Conservation (phyloP, 2,888 invertebrate genomes). For the Amphimallon solstitiale region DNA sequence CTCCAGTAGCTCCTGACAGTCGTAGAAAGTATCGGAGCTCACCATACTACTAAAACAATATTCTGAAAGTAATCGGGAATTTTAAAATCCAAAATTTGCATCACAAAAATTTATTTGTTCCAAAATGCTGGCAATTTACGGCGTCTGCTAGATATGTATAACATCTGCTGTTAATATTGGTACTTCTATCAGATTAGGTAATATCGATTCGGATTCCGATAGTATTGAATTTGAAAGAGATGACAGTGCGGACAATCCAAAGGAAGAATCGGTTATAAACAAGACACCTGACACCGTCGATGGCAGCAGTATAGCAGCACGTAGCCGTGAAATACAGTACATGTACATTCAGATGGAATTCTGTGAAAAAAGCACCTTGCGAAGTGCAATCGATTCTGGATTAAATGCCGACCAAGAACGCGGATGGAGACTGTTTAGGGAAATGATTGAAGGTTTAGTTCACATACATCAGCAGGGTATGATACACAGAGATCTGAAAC, state of each 20-base stretch:
- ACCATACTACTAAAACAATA: too few relatives aligned
- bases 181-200: conserved; percentile 44
- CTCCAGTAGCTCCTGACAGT: too few relatives aligned
- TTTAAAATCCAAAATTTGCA: too few relatives aligned
- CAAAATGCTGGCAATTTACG: too few relatives aligned
- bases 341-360: conserved; percentile 99
- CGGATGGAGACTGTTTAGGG: conserved; percentile 92
- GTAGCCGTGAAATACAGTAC: conserved; percentile 68
- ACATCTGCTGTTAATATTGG: background rate
- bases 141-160: too few relatives aligned
- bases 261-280: conserved; percentile 49
- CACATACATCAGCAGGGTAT: conserved; percentile 95
- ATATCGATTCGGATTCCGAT: conserved; percentile 68
- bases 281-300: conserved; percentile 57
- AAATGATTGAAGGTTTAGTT: conserved; percentile 88
- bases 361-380: conserved; percentile 94
- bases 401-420: conserved; percentile 80
- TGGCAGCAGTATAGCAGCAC: conserved; percentile 33
- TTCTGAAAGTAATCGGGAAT: too few relatives aligned
- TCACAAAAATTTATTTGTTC: too few relatives aligned
- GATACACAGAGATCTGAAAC: conserved; percentile 86
- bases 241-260: conserved; percentile 59
- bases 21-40: too few relatives aligned
- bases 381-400: conserved; percentile 87
- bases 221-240: conserved; percentile 72